Evolutionary conservation across 2,797 vertebrate species (phyloP).

Genomic region (Bradypus variegatus): DNA sequence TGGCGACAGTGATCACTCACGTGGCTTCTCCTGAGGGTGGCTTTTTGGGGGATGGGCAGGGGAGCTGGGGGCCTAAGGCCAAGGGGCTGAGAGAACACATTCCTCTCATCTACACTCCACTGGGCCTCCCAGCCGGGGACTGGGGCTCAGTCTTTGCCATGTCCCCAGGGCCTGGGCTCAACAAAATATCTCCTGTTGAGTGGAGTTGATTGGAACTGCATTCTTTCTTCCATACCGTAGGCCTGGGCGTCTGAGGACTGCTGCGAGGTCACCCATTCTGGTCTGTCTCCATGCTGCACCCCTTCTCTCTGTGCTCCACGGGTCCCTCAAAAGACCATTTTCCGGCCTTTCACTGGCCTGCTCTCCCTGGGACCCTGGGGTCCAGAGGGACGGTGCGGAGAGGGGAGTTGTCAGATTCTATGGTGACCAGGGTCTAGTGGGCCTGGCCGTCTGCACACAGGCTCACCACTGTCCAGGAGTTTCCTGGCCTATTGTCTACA

Average conservation of each 20-base stretch:
- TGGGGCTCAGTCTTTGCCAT: background rate
- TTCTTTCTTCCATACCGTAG: background rate
- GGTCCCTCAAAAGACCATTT: background rate
- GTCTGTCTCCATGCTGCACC: background rate
- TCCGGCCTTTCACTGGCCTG: background rate
- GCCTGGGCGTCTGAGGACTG: background rate
- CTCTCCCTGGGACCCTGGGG: background rate
- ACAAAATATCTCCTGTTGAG: background rate
- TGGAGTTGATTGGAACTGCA: background rate
- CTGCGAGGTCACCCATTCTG: background rate
- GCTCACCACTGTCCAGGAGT: background rate
- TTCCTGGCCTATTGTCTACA: background rate
- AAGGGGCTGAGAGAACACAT: background rate
- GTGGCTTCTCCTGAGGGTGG: background rate
- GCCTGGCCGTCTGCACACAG: background rate
- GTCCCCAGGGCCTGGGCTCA: background rate
- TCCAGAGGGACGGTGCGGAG: background rate
- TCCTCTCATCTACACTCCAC: background rate
- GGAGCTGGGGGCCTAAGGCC: background rate
- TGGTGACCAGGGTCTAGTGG: background rate
- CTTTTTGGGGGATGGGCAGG: background rate
- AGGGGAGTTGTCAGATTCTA: background rate
- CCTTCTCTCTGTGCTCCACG: background rate
- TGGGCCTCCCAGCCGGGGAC: background rate
- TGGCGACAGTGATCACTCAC: background rate